Percentiles rank a stretch among this genome's conserved stretches.
These are phyloP conservation scores for Nesospiza acunhae DNA, from an alignment of 2,113 vertebrate genomes.

Conservation along the genomic window DNA sequence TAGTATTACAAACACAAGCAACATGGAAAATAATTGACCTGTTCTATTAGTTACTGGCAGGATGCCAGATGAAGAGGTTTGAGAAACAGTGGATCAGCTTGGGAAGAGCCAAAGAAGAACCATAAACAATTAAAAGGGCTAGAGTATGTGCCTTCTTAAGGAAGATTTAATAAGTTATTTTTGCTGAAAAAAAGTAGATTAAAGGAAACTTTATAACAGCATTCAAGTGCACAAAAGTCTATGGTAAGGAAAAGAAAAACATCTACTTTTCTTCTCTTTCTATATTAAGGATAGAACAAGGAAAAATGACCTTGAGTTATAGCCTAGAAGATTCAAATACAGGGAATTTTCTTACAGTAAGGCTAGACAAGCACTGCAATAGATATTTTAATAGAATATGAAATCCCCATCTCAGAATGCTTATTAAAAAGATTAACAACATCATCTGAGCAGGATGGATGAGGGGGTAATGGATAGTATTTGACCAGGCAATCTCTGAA, in stretches of 20 bases:
- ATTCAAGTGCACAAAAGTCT: neutral
- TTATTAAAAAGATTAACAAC: neutral
- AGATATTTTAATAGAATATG: neutral
- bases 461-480: neutral
- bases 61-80: neutral
- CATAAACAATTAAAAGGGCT: neutral
- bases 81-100: neutral
- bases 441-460: neutral
- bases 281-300: neutral
- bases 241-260: neutral
- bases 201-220: neutral
- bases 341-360: neutral
- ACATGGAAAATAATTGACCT: neutral
- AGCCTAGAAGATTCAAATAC: neutral
- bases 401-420: neutral
- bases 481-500: neutral
- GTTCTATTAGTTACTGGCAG: neutral
- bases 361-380: neutral
- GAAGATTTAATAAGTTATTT: neutral
- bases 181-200: neutral
- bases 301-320: neutral
- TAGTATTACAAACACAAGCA: neutral
- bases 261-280: neutral
- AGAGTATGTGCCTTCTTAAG: neutral
- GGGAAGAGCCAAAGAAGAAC: neutral